These are phyloP conservation scores for Apocheima hispidaria DNA, from an alignment of 2,888 invertebrate genomes.

Conservation along the genomic window DNA sequence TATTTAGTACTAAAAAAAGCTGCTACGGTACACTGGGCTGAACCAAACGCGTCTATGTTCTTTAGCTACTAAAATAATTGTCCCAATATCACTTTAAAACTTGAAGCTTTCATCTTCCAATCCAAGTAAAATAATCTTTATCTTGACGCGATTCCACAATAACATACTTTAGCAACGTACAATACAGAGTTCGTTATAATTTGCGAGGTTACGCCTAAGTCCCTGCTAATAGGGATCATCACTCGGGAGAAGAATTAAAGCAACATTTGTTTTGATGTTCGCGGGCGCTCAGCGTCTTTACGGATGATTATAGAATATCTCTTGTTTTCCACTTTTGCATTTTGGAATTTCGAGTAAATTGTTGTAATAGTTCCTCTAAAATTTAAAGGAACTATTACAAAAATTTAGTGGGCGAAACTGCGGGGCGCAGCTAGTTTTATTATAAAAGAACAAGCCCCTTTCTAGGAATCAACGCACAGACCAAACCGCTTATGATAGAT, in stretches of 20 bases:
- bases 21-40: slow-evolving; percentile 70
- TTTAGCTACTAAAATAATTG: too few relatives aligned
- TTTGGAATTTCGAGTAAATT: neutral
- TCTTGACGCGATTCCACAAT: neutral
- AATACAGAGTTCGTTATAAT: slow-evolving; percentile 74
- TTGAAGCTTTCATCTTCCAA: neutral
- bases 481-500: too few relatives aligned
- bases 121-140: slow-evolving; percentile 4
- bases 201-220: slow-evolving; percentile 82
- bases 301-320: slow-evolving; percentile 58
- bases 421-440: too few relatives aligned
- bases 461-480: too few relatives aligned
- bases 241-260: slow-evolving; percentile 76
- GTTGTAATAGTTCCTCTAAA: neutral
- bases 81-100: neutral
- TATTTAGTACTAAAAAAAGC: slow-evolving; percentile 75
- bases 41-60: slow-evolving; percentile 70
- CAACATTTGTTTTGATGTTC: slow-evolving; percentile 83
- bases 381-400: too few relatives aligned
- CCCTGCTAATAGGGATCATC: slow-evolving; percentile 84
- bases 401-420: too few relatives aligned
- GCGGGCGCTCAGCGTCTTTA: slow-evolving; percentile 58
- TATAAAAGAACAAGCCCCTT: too few relatives aligned
- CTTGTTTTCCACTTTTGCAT: slow-evolving; percentile 49
- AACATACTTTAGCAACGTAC: slow-evolving; percentile 26